Conservation (phyloP, 2,113 vertebrate genomes). For the Euleptes europaea region DNA sequence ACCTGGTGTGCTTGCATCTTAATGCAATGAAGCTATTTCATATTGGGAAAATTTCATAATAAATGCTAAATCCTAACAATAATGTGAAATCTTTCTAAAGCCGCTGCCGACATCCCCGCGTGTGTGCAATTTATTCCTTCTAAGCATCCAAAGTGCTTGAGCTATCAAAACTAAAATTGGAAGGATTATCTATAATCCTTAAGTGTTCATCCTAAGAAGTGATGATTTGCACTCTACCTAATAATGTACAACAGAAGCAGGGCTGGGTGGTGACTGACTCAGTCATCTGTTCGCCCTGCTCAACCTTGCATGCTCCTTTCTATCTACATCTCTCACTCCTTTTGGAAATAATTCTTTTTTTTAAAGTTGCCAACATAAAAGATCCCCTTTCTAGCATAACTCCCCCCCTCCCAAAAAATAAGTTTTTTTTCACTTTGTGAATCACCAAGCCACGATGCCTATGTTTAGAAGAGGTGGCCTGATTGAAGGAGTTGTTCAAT, state of each 20-base stretch:
- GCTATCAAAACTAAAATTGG: constrained; percentile 37
- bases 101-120: not conserved
- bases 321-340: not conserved
- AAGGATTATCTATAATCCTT: constrained; percentile 11
- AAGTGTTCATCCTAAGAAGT: constrained; percentile 10
- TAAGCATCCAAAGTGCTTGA: constrained; percentile 18
- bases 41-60: constrained; percentile 1
- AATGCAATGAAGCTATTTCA: not conserved
- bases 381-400: not conserved
- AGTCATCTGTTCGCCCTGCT: not conserved
- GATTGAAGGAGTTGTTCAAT: constrained; percentile 55
- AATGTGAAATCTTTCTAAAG: constrained; percentile 11
- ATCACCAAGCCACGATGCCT: constrained; percentile 6
- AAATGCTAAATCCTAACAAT: not conserved
- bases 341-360: constrained; percentile 44
- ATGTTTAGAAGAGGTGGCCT: constrained; percentile 27
- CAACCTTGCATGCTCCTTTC: constrained; percentile 9
- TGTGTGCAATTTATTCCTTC: not conserved
- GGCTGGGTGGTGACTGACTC: not conserved
- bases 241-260: not conserved
- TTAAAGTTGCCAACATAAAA: constrained; percentile 31
- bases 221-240: not conserved
- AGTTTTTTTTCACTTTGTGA: constrained; percentile 39
- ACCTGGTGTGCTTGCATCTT: not conserved
- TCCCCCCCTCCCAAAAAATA: constrained; percentile 12